Evolutionary conservation across 2,888 invertebrate species (phyloP), one percentile per base, ranked within the genome.

Genomic region (Dryobotodes eremita): DNA sequence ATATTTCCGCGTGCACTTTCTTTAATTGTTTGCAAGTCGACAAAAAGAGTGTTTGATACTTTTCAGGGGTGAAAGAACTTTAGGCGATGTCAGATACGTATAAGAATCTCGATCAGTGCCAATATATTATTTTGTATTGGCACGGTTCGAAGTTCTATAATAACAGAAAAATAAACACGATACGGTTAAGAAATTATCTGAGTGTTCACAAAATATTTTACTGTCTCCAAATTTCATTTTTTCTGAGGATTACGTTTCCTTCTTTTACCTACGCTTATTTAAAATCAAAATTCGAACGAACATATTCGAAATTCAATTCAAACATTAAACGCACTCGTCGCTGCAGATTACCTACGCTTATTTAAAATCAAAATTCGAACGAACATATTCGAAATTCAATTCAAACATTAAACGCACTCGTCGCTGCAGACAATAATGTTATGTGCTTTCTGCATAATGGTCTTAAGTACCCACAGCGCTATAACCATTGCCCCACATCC

Each of bases 401-500:
- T 73, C 20, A 59, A 75, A 77, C 70, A 75, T 76, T 62, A 71
- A 82, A 79, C 75, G 48, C 82, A 82, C 85, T 68, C 70, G 59
- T 68, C 31, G 75, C 82, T 79, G 71, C 79, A 84, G 70, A 71
- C 73, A 71, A 82, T 84, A 84, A 75, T 26, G 72, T 57, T 73
- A n/a, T 72, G 77, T 78, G 84, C 74, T 85, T 83, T 75, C 86
- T 74, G 83, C 77, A 80, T 82, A 82, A 86, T 77, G 50, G 71
- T 82, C 80, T 79, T 17, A 78, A 85, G 80, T 80, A 78, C 78
- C 68, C 20, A 59, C 15, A 66, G 74, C 53, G 80, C 80, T 61
- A 80, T 85, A 85, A 86, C 85, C 83, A 50, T 87, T 88, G 84
- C 42, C 80, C 89, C 80, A 85, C 77, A 88, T 86, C 64, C 77